Percentiles rank a stretch among this genome's conserved stretches.
phyloP scores from a whole-genome alignment of 2,113 vertebrate genomes.

The Dendropsophus ebraccatus region DNA sequence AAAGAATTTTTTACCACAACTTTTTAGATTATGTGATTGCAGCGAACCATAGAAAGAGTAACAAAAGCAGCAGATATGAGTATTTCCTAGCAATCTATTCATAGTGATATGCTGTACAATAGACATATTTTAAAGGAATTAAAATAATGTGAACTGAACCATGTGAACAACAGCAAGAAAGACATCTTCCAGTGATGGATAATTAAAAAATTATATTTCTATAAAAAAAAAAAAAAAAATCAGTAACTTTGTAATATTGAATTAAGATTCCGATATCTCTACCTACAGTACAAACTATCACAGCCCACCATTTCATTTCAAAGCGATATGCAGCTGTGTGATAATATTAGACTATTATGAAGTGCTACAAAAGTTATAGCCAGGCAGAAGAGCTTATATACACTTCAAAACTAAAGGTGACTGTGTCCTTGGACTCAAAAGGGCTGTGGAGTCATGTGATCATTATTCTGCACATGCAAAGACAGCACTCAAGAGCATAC shows the following conservation, averaged over 20 bases:
- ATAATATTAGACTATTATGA: background rate
- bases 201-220: background rate
- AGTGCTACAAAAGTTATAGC: background rate
- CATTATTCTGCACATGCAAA: slow-evolving; percentile 15
- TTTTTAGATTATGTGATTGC: too few relatives aligned
- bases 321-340: background rate
- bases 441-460: slow-evolving; percentile 32
- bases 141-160: background rate
- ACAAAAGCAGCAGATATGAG: too few relatives aligned
- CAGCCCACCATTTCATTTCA: background rate
- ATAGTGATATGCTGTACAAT: too few relatives aligned
- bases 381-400: background rate
- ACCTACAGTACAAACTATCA: background rate
- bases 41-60: too few relatives aligned
- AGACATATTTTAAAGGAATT: background rate
- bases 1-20: too few relatives aligned
- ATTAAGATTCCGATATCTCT: background rate
- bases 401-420: slow-evolving; percentile 11
- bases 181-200: background rate
- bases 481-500: background rate
- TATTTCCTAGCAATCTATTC: background rate
- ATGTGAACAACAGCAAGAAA: background rate
- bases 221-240: background rate
- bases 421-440: slow-evolving; percentile 33
- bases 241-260: background rate